A percentile compares a stretch with the other conserved stretches of the same genome.
phyloP scores from a whole-genome alignment of 1,140 invertebrate genomes.

The Pseudoatta argentina region DNA sequence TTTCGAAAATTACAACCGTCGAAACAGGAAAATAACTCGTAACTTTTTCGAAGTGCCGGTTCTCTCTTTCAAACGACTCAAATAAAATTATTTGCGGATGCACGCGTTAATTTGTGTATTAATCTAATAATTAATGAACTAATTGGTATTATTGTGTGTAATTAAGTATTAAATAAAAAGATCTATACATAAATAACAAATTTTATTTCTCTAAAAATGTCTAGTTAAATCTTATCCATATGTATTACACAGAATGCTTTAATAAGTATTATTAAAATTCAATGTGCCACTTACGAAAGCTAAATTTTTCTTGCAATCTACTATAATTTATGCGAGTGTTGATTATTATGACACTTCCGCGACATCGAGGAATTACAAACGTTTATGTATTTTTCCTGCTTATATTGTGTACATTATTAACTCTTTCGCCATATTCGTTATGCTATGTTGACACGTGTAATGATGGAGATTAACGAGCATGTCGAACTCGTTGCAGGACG shows the following conservation, averaged over 20 bases:
- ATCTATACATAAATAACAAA: not conserved
- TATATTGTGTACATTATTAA: conserved; percentile 26
- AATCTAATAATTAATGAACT: not conserved
- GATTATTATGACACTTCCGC: conserved; percentile 31
- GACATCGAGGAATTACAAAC: not conserved
- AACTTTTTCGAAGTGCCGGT: conserved; percentile 55
- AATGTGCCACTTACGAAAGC: conserved; percentile 4
- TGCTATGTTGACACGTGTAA: conserved; percentile 37
- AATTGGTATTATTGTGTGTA: not conserved
- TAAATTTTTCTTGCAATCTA: not conserved
- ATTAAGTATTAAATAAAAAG: not conserved
- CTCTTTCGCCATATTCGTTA: conserved; percentile 26
- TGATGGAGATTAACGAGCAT: conserved; percentile 30
- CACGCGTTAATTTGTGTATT: not conserved
- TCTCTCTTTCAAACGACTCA: conserved; percentile 29
- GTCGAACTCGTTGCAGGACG: conserved; percentile 7
- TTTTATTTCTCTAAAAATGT: not conserved
- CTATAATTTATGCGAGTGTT: not conserved
- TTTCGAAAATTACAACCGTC: not conserved
- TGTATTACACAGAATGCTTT: not conserved
- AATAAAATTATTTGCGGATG: not conserved
- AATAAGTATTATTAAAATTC: conserved; percentile 2
- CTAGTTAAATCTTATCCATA: conserved; percentile 11
- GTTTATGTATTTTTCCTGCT: not conserved
- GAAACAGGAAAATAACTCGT: not conserved